A percentile compares a stretch with the other conserved stretches of the same genome.
These are phyloP conservation scores for Disparrhopalites patrizii DNA, from an alignment of 2,888 invertebrate species.

Conservation along the genomic window DNA sequence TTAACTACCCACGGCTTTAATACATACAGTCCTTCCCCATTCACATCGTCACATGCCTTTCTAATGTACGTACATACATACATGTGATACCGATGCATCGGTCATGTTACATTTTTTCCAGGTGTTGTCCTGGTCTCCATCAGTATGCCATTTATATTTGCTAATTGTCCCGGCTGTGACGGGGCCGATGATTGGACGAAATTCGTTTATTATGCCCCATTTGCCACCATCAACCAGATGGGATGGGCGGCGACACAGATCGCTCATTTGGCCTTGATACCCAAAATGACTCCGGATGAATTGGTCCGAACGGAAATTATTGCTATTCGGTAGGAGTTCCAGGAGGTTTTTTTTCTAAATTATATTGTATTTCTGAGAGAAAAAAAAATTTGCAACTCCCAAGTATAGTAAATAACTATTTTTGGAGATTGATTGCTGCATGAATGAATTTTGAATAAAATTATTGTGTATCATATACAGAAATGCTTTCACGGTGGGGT, in stretches of 20 bases:
- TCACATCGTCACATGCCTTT: too few relatives aligned
- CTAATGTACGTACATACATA: too few relatives aligned
- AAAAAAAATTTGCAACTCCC: too few relatives aligned
- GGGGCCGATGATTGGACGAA: slow-evolving; percentile 59
- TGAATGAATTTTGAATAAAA: too few relatives aligned
- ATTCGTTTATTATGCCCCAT: slow-evolving; percentile 69
- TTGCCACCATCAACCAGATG: slow-evolving; percentile 81
- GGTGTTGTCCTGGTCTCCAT: slow-evolving; percentile 70
- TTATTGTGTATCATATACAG: slow-evolving; percentile 55
- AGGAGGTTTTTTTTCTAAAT: too few relatives aligned
- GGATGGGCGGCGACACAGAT: slow-evolving; percentile 94
- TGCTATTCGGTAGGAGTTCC: slow-evolving; percentile 62
- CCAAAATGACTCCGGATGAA: slow-evolving; percentile 70
- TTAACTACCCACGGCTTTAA: too few relatives aligned
- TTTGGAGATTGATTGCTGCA: too few relatives aligned
- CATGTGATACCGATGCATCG: too few relatives aligned
- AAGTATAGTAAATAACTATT: too few relatives aligned
- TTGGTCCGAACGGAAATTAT: slow-evolving; percentile 72
- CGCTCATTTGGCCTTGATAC: slow-evolving; percentile 76
- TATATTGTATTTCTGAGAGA: too few relatives aligned
- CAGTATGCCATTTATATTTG: slow-evolving; percentile 85
- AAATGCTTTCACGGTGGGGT: slow-evolving; percentile 81
- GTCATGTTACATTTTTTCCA: too few relatives aligned
- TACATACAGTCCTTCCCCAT: too few relatives aligned
- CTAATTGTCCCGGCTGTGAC: slow-evolving; percentile 65